Base-by-base conservation (phyloP, 2,888 invertebrate species). In the Lydus trimaculatus region DNA sequence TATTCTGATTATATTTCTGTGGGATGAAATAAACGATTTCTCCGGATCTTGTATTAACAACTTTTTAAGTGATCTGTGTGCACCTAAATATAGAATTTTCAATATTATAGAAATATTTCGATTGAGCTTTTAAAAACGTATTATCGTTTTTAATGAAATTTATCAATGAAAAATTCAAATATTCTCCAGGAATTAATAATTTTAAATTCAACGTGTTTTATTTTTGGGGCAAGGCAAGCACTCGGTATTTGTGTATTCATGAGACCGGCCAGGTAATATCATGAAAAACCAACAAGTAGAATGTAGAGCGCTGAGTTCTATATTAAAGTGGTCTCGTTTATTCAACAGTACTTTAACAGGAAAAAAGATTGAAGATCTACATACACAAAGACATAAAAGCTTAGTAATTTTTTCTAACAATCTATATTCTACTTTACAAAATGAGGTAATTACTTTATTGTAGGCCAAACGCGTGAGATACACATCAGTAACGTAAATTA, bases 391-490 rank as follows among this genome's bases (percentile, higher is more conserved):
- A 43, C 7, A 43, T 43, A 43, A 17, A 43, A 43, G n/a, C 4
- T 43, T 17, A 17, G 43, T 17, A 43, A 43, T 17, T 43, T 43
- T 43, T n/a, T 17, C 43, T n/a, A 17, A 43, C 2, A 43, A 43
- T 33, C 7, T 7, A 33, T 15, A 36, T 15, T 11, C 15, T 33
- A 33, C 8, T 33, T 15, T 36, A 36, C 15, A 5, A 64, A 48
- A 69, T 64, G 59, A 20, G 13, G 59, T 64, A 58, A 64, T 64
- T 70, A 70, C 64, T 36, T 61, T 67, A 70, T 48, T 66, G 66
- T 60, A 36, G 61, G 63, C 69, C 80, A 79, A 77, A 79, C 79
- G 80, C 80, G 79, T 79, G 79, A 81, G 82, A 82, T 82, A 80
- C 77, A 76, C 78, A 82, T 80, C 81, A 73, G 58, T 73, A 70